Conservation (phyloP, 2,888 invertebrate genomes). For the Carabus problematicus region DNA sequence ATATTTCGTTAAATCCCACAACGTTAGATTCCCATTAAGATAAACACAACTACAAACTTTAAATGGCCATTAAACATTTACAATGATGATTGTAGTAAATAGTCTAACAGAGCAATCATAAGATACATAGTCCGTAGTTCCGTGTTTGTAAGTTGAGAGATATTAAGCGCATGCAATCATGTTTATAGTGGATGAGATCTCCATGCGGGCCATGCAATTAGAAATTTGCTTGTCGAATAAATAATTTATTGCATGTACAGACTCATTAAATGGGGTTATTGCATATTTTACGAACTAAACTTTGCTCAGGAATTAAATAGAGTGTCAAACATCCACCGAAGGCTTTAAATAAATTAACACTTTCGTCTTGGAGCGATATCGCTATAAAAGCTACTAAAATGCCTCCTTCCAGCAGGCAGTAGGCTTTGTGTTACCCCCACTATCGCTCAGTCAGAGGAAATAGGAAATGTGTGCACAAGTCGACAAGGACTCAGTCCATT, state of each 20-base stretch:
- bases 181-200: neutral
- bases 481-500: conserved; percentile 11
- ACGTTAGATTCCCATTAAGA: too few relatives aligned
- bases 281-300: conserved; percentile 28
- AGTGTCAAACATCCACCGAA: conserved; percentile 28
- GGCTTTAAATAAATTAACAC: conserved; percentile 29
- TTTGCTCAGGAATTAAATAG: conserved; percentile 29
- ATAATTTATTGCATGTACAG: conserved; percentile 30
- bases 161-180: neutral
- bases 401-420: neutral
- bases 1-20: too few relatives aligned
- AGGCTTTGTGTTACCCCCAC: neutral
- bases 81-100: neutral
- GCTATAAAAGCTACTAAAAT: neutral
- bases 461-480: neutral
- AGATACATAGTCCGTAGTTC: neutral
- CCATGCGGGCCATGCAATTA: conserved; percentile 14
- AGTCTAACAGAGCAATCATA: neutral
- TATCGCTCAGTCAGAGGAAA: neutral
- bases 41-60: too few relatives aligned
- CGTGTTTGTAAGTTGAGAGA: neutral
- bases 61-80: neutral
- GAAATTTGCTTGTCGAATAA: conserved; percentile 16
- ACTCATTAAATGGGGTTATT: conserved; percentile 30
- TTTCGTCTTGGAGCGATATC: conserved; percentile 1